Percentiles rank a stretch among this genome's conserved stretches.
phyloP scores from a whole-genome alignment of 2,113 vertebrate genomes.

The Cochlearius cochlearius region DNA sequence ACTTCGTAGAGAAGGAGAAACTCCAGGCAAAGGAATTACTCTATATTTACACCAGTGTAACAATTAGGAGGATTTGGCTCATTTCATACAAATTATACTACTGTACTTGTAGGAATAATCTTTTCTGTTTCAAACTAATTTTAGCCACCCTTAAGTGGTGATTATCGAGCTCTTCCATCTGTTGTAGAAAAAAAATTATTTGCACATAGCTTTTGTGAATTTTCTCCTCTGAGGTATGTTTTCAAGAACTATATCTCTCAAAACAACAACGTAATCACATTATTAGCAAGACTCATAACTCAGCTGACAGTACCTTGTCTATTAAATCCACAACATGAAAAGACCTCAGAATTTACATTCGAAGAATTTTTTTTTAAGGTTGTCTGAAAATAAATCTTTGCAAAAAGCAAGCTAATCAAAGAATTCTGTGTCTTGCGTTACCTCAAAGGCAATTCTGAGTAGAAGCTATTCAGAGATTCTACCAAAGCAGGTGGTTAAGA shows the following conservation, averaged over 20 bases:
- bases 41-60: constrained; percentile 37
- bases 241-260: neutral
- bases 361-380: neutral
- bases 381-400: constrained; percentile 32
- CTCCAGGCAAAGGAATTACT: neutral
- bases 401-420: constrained; percentile 18
- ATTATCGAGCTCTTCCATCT: constrained; percentile 52
- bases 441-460: neutral
- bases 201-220: constrained; percentile 37
- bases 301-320: constrained; percentile 27
- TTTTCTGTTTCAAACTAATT: constrained; percentile 54
- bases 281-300: constrained; percentile 25
- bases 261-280: neutral
- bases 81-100: constrained; percentile 16
- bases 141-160: constrained; percentile 38
- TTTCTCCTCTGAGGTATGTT: constrained; percentile 36
- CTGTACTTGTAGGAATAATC: constrained; percentile 46
- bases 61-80: constrained; percentile 43
- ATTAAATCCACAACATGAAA: constrained; percentile 9
- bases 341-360: neutral
- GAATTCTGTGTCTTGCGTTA: neutral
- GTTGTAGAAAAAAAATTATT: constrained; percentile 1
- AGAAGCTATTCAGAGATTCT: constrained; percentile 37
- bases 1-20: neutral
- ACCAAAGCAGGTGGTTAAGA: neutral